These are phyloP conservation scores for Urocynchramus pylzowi DNA, from an alignment of 2,113 vertebrate genomes.

Conservation along the genomic window DNA sequence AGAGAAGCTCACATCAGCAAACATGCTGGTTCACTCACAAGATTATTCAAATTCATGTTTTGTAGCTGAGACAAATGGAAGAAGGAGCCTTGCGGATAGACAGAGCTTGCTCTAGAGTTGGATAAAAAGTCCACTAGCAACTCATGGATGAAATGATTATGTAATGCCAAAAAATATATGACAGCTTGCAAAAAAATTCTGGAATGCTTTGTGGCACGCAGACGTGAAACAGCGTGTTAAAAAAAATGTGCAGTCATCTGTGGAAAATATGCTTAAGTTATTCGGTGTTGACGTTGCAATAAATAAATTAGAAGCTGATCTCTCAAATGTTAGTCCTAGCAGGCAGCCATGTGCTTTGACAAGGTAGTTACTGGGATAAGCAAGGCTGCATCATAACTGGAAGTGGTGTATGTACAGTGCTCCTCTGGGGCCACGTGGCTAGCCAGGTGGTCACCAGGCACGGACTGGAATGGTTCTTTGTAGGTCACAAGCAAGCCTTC, in stretches of 20 bases:
- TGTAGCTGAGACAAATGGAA: background rate
- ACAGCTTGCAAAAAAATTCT: conserved; percentile 40
- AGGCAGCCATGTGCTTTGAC: conserved; percentile 22
- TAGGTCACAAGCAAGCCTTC: background rate
- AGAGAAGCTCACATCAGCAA: background rate
- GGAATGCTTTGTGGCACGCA: conserved; percentile 12
- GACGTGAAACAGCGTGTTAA: conserved; percentile 34
- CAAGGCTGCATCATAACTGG: background rate
- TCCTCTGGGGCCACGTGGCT: background rate
- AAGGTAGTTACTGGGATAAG: background rate
- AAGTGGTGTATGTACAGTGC: background rate
- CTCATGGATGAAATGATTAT: conserved; percentile 17
- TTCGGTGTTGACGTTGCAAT: conserved; percentile 40
- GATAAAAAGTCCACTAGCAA: background rate
- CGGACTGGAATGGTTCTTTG: background rate
- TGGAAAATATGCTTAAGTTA: conserved; percentile 57
- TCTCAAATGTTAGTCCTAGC: conserved; percentile 48
- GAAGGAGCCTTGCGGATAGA: background rate
- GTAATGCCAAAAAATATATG: conserved; percentile 39
- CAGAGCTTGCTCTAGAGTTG: background rate
- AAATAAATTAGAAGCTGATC: conserved; percentile 32
- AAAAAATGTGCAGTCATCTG: conserved; percentile 54
- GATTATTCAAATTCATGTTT: background rate
- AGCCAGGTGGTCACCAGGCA: background rate
- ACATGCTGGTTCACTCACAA: background rate